These are phyloP conservation scores for Amazona vittata DNA, from an alignment of 2,113 vertebrate species.

Conservation along the genomic window DNA sequence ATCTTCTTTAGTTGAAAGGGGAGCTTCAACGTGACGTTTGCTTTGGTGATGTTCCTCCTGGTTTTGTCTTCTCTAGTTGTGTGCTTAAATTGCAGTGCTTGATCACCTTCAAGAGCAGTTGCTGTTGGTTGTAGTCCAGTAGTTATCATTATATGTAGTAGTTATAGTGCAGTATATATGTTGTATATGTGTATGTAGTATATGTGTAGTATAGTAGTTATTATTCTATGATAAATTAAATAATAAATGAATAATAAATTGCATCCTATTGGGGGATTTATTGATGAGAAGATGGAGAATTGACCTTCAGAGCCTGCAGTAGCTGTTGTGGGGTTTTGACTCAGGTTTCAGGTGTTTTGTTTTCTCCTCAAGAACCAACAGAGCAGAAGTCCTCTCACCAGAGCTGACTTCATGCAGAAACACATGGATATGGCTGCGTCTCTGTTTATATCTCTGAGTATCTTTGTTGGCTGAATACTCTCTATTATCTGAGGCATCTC, in stretches of 20 bases:
- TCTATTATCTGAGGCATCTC: background rate
- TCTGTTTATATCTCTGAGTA: background rate
- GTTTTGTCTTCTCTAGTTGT: background rate
- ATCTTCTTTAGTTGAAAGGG: background rate
- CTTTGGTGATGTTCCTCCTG: background rate
- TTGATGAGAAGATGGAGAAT: background rate
- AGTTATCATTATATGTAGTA: background rate
- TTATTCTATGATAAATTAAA: background rate
- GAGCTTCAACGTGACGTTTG: background rate
- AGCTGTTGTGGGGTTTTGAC: background rate
- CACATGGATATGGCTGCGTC: background rate
- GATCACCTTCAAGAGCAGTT: background rate
- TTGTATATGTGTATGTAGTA: too few species aligned
- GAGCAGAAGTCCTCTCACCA: background rate
- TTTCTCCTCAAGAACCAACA: background rate
- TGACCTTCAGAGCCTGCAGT: background rate
- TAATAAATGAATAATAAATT: background rate
- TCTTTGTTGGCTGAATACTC: background rate
- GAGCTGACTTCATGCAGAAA: background rate
- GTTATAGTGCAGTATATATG: too few species aligned
- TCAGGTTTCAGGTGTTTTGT: background rate
- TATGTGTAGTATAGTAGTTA: too few species aligned
- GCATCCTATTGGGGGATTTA: rapidly evolving
- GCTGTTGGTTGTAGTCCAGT: background rate
- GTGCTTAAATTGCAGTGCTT: background rate